Percentiles rank a stretch among this genome's conserved stretches.
These are phyloP conservation scores for Linepithema humile DNA, from an alignment of 1,140 invertebrate genomes.

Conservation along the genomic window DNA sequence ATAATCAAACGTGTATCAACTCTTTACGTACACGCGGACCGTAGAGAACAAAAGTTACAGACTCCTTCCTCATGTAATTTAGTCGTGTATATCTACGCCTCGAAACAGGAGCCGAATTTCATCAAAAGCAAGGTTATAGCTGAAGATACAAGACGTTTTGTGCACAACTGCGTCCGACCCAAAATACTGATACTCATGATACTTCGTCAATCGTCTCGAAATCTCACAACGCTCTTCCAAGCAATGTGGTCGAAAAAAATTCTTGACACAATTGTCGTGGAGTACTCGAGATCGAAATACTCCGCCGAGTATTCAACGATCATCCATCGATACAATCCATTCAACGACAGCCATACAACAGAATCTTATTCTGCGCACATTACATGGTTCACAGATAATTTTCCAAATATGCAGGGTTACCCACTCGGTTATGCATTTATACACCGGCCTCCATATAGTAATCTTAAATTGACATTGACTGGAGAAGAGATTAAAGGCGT, in stretches of 20 bases:
- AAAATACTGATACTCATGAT: slow-evolving; percentile 22
- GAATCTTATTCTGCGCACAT: not conserved
- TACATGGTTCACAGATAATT: not conserved
- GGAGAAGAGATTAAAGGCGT: not conserved
- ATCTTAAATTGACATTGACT: not conserved
- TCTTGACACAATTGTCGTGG: slow-evolving; percentile 16
- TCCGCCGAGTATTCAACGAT: not conserved
- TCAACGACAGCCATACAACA: not conserved
- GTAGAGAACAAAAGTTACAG: not conserved
- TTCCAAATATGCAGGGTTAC: slow-evolving; percentile 12
- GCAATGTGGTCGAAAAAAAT: slow-evolving; percentile 14
- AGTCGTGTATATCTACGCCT: slow-evolving; percentile 25
- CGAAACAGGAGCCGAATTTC: slow-evolving; percentile 10
- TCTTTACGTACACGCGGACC: slow-evolving; percentile 19
- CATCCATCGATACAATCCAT: slow-evolving; percentile 7
- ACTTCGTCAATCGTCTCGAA: not conserved
- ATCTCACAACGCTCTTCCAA: not conserved
- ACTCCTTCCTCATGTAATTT: slow-evolving; percentile 16
- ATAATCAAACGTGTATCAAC: not conserved
- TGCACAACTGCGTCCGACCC: not conserved
- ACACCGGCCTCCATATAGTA: not conserved
- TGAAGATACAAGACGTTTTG: not conserved
- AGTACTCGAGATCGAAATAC: not conserved
- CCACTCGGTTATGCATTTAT: not conserved
- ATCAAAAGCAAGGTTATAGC: slow-evolving; percentile 17